phyloP scores from a whole-genome alignment of 2,113 vertebrate genomes.

The Scophthalmus maximus region DNA sequence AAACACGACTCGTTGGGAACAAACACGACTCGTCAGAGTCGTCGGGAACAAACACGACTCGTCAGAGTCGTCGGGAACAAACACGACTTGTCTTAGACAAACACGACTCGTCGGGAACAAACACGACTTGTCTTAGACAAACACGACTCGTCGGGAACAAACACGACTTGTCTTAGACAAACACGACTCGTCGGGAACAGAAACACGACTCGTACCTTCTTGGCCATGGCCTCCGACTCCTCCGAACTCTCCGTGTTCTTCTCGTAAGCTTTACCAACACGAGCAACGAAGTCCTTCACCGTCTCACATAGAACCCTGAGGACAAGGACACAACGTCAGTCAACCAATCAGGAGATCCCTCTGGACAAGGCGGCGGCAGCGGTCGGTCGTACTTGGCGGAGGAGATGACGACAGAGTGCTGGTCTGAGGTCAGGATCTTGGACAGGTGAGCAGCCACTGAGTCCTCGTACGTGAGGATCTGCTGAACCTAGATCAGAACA shows the following conservation, averaged over 20 bases:
- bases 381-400: constrained; percentile 89
- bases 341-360: too few relatives aligned
- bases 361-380: too few relatives aligned
- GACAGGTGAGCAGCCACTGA: constrained; percentile 96
- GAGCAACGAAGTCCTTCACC: constrained; percentile 98
- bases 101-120: too few relatives aligned
- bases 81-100: too few relatives aligned
- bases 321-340: constrained; percentile 29
- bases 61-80: too few relatives aligned
- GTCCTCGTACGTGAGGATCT: constrained; percentile 97
- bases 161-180: too few relatives aligned
- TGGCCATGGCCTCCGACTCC: constrained; percentile 95
- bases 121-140: too few relatives aligned
- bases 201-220: constrained; percentile 86
- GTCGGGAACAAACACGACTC: too few relatives aligned
- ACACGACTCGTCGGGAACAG: neutral
- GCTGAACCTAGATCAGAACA: constrained; percentile 87
- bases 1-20: too few relatives aligned
- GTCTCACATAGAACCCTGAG: constrained; percentile 96
- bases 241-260: constrained; percentile 91
- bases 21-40: too few relatives aligned
- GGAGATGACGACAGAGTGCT: constrained; percentile 97
- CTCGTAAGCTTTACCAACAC: constrained; percentile 94
- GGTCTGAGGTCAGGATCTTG: constrained; percentile 97
- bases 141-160: too few relatives aligned